Evolutionary conservation across 2,888 invertebrate species (phyloP).

Genomic region (Lithodes maja): DNA sequence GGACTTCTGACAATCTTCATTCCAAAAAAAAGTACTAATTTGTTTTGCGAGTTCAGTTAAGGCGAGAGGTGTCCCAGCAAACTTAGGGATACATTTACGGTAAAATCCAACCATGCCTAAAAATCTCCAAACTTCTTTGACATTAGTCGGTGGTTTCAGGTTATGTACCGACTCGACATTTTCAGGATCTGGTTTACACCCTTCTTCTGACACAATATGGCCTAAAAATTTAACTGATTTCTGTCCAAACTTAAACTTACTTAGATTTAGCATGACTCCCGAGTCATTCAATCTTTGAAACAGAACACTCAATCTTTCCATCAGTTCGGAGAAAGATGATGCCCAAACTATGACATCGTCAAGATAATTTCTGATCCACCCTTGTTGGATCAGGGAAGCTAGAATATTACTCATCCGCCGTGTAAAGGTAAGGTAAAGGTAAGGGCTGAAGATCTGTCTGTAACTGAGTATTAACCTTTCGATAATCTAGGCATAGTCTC

Average conservation of each 20-base stretch:
- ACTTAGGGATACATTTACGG: not conserved
- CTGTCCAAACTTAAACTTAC: conserved; percentile 9
- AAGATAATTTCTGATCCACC: conserved; percentile 25
- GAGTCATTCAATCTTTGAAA: not conserved
- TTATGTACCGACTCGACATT: not conserved
- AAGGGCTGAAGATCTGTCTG: not conserved
- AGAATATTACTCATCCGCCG: not conserved
- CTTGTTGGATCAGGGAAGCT: conserved; percentile 23
- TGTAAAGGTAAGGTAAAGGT: conserved; percentile 1
- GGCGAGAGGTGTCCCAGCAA: not conserved
- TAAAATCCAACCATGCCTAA: conserved; percentile 25
- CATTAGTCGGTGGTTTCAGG: conserved; percentile 6
- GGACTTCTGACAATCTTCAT: not conserved
- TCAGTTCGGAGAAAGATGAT: not conserved
- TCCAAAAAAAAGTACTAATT: not conserved
- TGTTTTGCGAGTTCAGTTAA: not conserved
- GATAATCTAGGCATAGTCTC: conserved; percentile 29
- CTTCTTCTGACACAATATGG: not conserved
- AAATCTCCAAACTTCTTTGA: conserved; percentile 16
- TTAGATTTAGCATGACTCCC: conserved; percentile 16
- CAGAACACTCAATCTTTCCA: not conserved
- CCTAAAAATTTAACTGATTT: conserved; percentile 6
- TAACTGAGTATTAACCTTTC: conserved; percentile 11
- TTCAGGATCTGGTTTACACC: conserved; percentile 11
- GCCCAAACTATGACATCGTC: conserved; percentile 33